Percentiles rank a stretch among this genome's conserved stretches.
phyloP scores from a whole-genome alignment of 2,113 vertebrate genomes.

The Prietella phreatophila region DNA sequence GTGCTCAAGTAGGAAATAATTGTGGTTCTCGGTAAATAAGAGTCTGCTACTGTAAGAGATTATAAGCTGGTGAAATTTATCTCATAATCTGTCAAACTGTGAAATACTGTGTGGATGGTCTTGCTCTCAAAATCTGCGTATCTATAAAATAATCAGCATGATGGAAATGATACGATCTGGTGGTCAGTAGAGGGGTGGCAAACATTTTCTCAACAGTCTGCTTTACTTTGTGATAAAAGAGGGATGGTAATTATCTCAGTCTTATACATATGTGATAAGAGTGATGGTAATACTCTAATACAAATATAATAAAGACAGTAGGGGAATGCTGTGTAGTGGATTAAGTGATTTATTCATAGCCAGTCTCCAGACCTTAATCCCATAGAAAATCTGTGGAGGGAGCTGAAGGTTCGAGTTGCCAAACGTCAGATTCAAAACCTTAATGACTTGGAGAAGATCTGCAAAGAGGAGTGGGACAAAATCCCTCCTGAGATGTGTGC shows the following conservation, averaged over 20 bases:
- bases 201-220: not conserved
- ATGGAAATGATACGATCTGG: not conserved
- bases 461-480: no score
- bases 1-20: not conserved
- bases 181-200: not conserved
- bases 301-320: not conserved
- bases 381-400: no score
- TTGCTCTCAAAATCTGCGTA: not conserved
- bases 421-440: no score
- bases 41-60: not conserved
- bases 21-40: not conserved
- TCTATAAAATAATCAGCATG: not conserved
- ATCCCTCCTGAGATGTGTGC: no score
- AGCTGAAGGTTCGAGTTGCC: no score
- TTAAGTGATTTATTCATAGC: not conserved
- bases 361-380: no score
- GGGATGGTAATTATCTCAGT: not conserved
- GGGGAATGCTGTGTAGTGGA: no score
- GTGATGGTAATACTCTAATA: no score
- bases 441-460: no score
- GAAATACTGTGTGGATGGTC: not conserved
- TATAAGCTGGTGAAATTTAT: not conserved
- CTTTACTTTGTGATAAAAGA: not conserved
- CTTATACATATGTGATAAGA: not conserved
- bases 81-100: not conserved